Percentiles rank a stretch among this genome's conserved stretches.
These are phyloP conservation scores for Neomicropteryx cornuta DNA, from an alignment of 1,140 invertebrate species.

Conservation along the genomic window DNA sequence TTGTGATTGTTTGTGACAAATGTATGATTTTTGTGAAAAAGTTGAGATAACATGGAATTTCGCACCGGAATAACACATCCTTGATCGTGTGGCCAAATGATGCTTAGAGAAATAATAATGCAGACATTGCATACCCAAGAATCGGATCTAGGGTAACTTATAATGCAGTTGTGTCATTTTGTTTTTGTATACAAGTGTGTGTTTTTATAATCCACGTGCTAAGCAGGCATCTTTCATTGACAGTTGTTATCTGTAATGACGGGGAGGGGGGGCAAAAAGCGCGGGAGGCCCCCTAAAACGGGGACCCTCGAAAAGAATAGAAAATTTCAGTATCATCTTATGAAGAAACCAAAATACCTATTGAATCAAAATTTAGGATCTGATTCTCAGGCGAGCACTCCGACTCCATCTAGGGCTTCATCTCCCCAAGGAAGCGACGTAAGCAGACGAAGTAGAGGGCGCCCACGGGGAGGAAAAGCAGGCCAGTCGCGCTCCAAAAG, in stretches of 20 bases:
- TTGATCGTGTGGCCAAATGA: too few relatives aligned
- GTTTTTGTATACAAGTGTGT: conserved; percentile 42
- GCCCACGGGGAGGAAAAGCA: conserved; percentile 44
- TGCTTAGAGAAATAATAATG: too few relatives aligned
- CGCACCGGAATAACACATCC: too few relatives aligned
- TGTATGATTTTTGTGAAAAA: too few relatives aligned
- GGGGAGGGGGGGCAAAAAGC: conserved; percentile 71
- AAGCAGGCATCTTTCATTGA: conserved; percentile 34
- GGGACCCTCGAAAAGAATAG: conserved; percentile 69
- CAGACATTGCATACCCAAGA: too few relatives aligned
- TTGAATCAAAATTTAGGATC: conserved; percentile 54
- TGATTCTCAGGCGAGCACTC: conserved; percentile 63
- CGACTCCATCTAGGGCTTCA: conserved; percentile 60
- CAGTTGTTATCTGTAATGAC: conserved; percentile 54
- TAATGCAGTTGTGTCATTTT: conserved; percentile 39
- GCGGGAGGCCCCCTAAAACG: conserved; percentile 81
- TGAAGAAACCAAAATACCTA: conserved; percentile 88
- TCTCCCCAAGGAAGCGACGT: conserved; percentile 63
- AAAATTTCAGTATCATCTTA: conserved; percentile 75
- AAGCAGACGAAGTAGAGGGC: conserved; percentile 50
- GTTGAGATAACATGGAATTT: too few relatives aligned
- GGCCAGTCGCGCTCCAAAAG: conserved; percentile 41
- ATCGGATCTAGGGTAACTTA: conserved; percentile 36
- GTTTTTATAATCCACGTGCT: conserved; percentile 44
- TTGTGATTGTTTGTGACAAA: too few relatives aligned